phyloP scores from a whole-genome alignment of 2,113 vertebrate genomes.

The Neopipo cinnamomea region DNA sequence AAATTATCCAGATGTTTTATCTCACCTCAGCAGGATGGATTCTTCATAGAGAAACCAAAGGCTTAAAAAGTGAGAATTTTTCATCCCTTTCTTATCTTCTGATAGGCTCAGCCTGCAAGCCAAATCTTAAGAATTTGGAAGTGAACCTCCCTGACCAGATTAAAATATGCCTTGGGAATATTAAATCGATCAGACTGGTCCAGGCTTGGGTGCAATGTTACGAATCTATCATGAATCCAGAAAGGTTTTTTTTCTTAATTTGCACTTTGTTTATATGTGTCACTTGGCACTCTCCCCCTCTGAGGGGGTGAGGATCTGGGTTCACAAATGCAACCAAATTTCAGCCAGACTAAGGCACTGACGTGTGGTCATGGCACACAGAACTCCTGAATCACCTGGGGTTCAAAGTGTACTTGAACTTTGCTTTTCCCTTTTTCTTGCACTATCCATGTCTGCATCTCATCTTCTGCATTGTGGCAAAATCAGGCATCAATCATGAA shows the following conservation, averaged over 20 bases:
- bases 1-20: slow-evolving; percentile 22
- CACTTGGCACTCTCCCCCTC: neutral
- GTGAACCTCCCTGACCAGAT: neutral
- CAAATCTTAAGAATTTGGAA: neutral
- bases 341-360: neutral
- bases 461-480: neutral
- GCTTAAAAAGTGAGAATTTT: neutral
- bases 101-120: neutral
- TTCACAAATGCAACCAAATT: neutral
- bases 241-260: neutral
- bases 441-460: neutral
- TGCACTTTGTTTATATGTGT: neutral
- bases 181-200: neutral
- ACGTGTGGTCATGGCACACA: neutral
- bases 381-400: neutral
- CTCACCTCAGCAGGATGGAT: slow-evolving; percentile 6
- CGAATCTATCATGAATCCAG: fast-evolving
- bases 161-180: neutral
- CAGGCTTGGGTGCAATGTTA: neutral
- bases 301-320: neutral
- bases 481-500: neutral
- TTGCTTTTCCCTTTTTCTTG: neutral
- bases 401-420: neutral
- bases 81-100: neutral
- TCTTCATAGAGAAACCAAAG: neutral